These are phyloP conservation scores for Tridacna crocea DNA, from an alignment of 2,888 invertebrate genomes.

Conservation along the genomic window DNA sequence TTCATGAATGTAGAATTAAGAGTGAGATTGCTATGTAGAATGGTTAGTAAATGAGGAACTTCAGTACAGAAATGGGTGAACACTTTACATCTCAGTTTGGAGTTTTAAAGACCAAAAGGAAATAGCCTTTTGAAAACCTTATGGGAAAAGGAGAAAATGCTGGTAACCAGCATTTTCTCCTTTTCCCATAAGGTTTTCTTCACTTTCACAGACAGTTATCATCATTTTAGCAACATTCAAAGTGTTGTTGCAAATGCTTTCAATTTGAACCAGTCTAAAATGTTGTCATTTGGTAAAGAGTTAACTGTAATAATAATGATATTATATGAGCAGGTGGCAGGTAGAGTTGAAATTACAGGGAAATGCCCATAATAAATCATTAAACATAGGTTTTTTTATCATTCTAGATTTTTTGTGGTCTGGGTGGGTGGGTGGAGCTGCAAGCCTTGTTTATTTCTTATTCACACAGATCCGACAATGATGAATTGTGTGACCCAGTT, in stretches of 20 bases:
- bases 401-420: constrained; percentile 8
- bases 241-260: neutral
- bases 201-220: too few species aligned
- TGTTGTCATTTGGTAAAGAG: neutral
- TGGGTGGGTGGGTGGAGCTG: constrained; percentile 9
- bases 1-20: too few species aligned
- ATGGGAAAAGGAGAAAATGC: too few species aligned
- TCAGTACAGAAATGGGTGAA: too few species aligned
- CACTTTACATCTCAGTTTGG: too few species aligned
- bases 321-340: neutral
- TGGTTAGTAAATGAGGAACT: too few species aligned
- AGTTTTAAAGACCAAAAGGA: too few species aligned
- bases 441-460: constrained; percentile 9
- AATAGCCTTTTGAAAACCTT: too few species aligned
- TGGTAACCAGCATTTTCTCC: too few species aligned
- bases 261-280: neutral
- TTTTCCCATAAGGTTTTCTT: too few species aligned
- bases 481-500: neutral
- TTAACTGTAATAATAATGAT: neutral
- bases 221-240: too few species aligned
- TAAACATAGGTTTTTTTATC: neutral
- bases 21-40: too few species aligned
- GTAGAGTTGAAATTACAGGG: neutral
- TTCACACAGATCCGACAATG: constrained; percentile 1
- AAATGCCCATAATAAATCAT: constrained; percentile 7